Conservation (phyloP, 2,797 vertebrate genomes). For the Lepus townsendii region DNA sequence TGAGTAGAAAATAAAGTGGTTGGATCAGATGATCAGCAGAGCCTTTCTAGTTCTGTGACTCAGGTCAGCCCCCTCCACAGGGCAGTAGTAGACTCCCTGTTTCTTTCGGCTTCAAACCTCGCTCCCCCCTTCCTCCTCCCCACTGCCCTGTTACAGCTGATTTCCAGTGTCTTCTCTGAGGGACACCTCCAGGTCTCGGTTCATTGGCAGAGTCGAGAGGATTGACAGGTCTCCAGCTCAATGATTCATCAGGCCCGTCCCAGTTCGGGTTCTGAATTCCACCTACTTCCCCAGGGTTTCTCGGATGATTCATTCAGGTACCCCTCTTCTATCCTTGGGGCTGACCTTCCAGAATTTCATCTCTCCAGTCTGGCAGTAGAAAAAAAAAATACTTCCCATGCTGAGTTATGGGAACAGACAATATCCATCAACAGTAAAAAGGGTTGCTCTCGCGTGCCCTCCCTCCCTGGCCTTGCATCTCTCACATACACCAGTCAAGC, state of each 20-base stretch:
- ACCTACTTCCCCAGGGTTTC: constrained; percentile 59
- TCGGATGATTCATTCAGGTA: constrained; percentile 71
- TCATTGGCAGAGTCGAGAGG: constrained; percentile 46
- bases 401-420: constrained; percentile 63
- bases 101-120: constrained; percentile 35
- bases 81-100: background rate
- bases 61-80: constrained; percentile 12
- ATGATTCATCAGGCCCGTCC: constrained; percentile 14
- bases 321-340: constrained; percentile 56
- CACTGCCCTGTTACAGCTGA: background rate
- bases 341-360: constrained; percentile 71
- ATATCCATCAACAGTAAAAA: constrained; percentile 60
- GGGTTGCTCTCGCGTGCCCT: constrained; percentile 17
- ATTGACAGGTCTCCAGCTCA: constrained; percentile 51
- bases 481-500: background rate
- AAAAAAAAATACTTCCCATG: constrained; percentile 67
- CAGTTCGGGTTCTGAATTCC: constrained; percentile 51
- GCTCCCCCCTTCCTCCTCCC: background rate
- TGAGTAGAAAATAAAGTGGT: constrained; percentile 54
- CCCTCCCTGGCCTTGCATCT: background rate
- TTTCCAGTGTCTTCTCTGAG: constrained; percentile 48
- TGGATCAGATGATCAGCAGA: background rate
- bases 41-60: constrained; percentile 49
- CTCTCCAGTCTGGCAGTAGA: constrained; percentile 64
- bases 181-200: constrained; percentile 23